Percentiles rank a stretch among this genome's conserved stretches.
Evolutionary conservation across 2,797 vertebrate species (phyloP).

Genomic region (Danio albolineatus): DNA sequence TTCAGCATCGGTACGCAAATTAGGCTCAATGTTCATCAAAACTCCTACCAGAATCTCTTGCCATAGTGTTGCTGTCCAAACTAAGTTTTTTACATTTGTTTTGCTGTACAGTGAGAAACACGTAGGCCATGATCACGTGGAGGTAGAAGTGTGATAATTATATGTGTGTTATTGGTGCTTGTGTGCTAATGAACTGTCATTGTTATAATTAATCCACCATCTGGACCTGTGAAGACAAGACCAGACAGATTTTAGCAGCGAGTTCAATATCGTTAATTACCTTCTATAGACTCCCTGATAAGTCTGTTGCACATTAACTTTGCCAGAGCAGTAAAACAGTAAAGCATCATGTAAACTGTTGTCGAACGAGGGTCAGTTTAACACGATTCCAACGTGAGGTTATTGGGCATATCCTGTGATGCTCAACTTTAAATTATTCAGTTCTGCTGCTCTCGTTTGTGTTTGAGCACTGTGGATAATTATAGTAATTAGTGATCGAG

Average conservation of each 20-base stretch:
- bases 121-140: not conserved
- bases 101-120: not conserved
- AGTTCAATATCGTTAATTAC: constrained; percentile 10
- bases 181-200: constrained; percentile 42
- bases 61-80: not conserved
- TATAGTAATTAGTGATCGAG: constrained; percentile 33
- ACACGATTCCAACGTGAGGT: constrained; percentile 3
- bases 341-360: constrained; percentile 5
- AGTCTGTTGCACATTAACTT: constrained; percentile 29
- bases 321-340: constrained; percentile 13
- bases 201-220: constrained; percentile 44
- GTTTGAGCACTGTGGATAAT: constrained; percentile 31
- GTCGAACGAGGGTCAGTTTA: constrained; percentile 2
- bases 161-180: not conserved
- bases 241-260: constrained; percentile 14
- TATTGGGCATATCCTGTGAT: not conserved
- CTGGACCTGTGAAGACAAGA: constrained; percentile 36
- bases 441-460: constrained; percentile 20
- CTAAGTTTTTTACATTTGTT: not conserved
- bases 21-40: not conserved
- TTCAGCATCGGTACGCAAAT: no score
- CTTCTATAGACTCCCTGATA: constrained; percentile 39
- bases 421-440: constrained; percentile 39
- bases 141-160: constrained; percentile 13
- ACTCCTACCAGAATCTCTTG: not conserved